Base-by-base conservation (phyloP, 2,113 vertebrate species). In the Pleuronectes platessa region DNA sequence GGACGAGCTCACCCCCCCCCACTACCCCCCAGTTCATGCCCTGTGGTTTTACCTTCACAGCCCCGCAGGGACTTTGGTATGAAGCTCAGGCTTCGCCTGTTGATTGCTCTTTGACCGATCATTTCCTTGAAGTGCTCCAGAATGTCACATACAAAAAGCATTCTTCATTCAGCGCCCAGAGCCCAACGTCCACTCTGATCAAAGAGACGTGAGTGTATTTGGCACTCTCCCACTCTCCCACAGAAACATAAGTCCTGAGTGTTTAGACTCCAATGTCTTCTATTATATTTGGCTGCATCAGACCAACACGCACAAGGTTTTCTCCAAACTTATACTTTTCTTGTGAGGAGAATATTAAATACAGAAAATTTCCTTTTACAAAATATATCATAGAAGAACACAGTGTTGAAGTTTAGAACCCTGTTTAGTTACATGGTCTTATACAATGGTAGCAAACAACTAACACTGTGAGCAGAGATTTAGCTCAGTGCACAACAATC, bases 101-200 rank as follows among this genome's bases (percentile, higher is more conserved):
- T 91, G 90, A 91, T 90, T 93, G 90, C 91, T 89, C 90, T 94
- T 93, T 93, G 92, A 88, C 87, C 81, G 78, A 90, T 91, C 86
- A 89, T 92, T 92, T 93, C 90, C 89, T 90, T 81, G 67, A 85
- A 90, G 89, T 86, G 81, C 86, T 88, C 66, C 89, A 87, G 83
- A 89, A 86, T 86, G 90, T 90, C 92, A 93, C 89, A 92, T 90
- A 89, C 69, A 86, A 76, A 88, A 90, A 63, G 62, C 88, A 92
- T 92, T 92, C 79, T 80, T 93, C 92, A 91, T 80, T 31, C 79
- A 55, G 70, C 0, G 20, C 58, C 37, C 76, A 24, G 83, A 62
- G 68, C 11, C 65, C 61, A 10, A 20, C 26, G 21, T 87, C 85
- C 49, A 58, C 55, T 9, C 62, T 61, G 81, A 83, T 87, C 83